Base-by-base conservation (phyloP, 2,888 invertebrate genomes). In the Drosophila algonquin region DNA sequence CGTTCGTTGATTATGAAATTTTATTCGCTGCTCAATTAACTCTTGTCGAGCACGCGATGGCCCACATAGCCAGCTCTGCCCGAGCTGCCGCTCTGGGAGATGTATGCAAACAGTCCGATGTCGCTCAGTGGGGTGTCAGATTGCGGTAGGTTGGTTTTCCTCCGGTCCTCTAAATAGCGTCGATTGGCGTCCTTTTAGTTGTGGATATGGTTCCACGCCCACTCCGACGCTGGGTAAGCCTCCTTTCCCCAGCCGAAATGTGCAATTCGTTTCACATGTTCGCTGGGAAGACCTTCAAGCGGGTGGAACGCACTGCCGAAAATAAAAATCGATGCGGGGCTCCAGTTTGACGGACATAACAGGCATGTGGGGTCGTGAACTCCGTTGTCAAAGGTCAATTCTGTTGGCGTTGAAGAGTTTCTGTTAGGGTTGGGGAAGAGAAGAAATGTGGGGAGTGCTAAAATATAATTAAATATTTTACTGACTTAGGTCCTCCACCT, bases 11-110 rank as follows among this genome's bases (percentile, higher is more conserved):
- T 86, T 86, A 87, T 88, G 79, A 86, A 88, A 83, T 81, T 88
- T 79, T 71, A 76, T 81, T 86, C 72, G 78, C 63, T 59, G 73
- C 85, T 68, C 89, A 88, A 86, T 86, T 88, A 88, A 86, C 69
- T 88, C 75, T 63, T 62, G 73, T 47, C 56, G 27, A 67, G 81
- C 85, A 86, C 85, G 85, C 85, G 87, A 84, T 79, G 87, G 63
- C 75, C 82, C 87, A 83, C 64, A 87, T 77, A 77, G 55, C 27
- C 46, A 10, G 24, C 53, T 21, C 9, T 14, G 30, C 30, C 14
- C 10, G 44, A 35, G 52, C 21, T 24, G 5, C 40, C 16, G n/a
- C 7, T 40, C 14, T 40, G 14, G 40, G 7, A 27, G 7, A n/a
- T 46, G 24, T 56, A 47, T 57, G 57, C 67, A 67, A 40, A 67